These are phyloP conservation scores for Catonia carolina DNA, from an alignment of 2,888 invertebrate species.

Conservation along the genomic window DNA sequence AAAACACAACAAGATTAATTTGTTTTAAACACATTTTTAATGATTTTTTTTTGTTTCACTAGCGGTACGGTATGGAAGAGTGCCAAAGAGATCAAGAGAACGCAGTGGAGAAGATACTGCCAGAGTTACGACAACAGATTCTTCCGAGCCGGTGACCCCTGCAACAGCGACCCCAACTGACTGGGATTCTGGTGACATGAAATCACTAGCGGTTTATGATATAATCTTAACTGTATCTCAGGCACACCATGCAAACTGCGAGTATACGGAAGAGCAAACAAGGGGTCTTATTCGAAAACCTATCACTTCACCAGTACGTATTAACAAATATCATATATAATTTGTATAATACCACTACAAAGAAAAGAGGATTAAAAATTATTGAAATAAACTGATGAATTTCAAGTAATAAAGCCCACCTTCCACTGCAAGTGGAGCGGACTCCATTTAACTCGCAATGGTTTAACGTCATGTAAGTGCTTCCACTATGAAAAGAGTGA, in stretches of 20 bases:
- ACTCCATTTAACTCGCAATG: no score
- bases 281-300: conserved; percentile 62
- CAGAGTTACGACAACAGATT: conserved; percentile 33
- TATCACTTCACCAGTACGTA: conserved; percentile 49
- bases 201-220: conserved; percentile 52
- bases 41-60: conserved; percentile 34
- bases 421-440: no score
- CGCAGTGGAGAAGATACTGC: conserved; percentile 44
- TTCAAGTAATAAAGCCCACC: not conserved
- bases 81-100: conserved; percentile 88
- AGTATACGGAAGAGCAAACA: conserved; percentile 79
- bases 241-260: conserved; percentile 83
- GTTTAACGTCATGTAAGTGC: no score
- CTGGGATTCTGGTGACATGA: conserved; percentile 27
- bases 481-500: no score
- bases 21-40: no score
- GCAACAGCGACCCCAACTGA: conserved; percentile 29
- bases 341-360: no score
- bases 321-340: no score
- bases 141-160: conserved; percentile 33
- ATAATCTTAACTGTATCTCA: conserved; percentile 70
- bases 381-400: no score
- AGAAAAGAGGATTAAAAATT: no score
- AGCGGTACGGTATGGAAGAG: conserved; percentile 95
- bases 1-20: no score